phyloP scores from a whole-genome alignment of 1,140 invertebrate species.

The Drosophila pruinosa region DNA sequence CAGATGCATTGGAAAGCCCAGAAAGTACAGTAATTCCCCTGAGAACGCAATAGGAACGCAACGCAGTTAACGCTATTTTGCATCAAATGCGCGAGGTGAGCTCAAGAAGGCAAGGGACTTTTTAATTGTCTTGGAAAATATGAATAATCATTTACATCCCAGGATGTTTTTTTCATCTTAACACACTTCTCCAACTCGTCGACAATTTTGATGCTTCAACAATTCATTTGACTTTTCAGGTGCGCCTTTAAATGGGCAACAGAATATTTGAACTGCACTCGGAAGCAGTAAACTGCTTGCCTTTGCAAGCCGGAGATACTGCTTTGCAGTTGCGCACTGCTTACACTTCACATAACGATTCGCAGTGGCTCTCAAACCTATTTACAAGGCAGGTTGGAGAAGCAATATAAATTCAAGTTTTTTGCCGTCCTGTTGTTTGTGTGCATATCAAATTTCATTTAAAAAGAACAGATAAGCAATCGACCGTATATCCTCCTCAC shows the following conservation, averaged over 20 bases:
- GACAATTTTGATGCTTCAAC: no score
- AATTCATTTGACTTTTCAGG: neutral
- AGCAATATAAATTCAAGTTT: neutral
- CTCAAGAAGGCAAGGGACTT: neutral
- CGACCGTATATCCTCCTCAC: neutral
- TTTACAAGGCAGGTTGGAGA: neutral
- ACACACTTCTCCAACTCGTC: no score
- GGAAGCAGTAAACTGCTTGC: neutral
- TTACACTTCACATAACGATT: neutral
- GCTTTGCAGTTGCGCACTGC: neutral
- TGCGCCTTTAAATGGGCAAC: neutral
- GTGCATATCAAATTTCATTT: neutral
- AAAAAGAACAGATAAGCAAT: neutral
- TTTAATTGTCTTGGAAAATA: neutral
- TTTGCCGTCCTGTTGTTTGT: neutral
- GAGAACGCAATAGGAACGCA: neutral
- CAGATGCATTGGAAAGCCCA: slow-evolving; percentile 35
- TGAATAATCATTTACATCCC: neutral
- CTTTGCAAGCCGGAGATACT: neutral
- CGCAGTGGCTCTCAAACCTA: neutral
- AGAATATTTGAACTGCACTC: neutral
- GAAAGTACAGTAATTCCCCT: slow-evolving; percentile 53
- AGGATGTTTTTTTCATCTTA: no score
- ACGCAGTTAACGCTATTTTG: neutral
- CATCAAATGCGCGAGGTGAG: neutral